Percentiles rank a stretch among this genome's conserved stretches.
phyloP scores from a whole-genome alignment of 2,797 vertebrate species.

The Spatula clypeata region DNA sequence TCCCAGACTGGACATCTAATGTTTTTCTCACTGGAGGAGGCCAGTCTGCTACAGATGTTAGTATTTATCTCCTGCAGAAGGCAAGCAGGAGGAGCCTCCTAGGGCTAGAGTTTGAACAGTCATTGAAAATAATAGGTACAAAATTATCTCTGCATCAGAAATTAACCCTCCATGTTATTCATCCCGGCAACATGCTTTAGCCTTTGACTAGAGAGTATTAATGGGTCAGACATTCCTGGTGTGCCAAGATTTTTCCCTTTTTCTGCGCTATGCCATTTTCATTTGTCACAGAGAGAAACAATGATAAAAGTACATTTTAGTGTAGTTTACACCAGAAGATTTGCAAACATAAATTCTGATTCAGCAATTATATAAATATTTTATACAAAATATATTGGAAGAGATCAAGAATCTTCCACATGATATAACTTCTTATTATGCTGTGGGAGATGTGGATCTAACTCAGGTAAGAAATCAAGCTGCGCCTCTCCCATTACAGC shows the following conservation, averaged over 20 bases:
- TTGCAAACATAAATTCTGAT: background rate
- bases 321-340: background rate
- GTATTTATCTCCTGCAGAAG: background rate
- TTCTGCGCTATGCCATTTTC: background rate
- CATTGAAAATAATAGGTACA: background rate
- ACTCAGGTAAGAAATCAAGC: background rate
- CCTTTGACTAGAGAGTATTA: background rate
- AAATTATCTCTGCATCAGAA: background rate
- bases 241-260: background rate
- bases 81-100: background rate
- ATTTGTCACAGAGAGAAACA: background rate
- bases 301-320: background rate
- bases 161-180: too few relatives aligned
- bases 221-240: background rate
- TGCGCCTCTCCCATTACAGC: background rate
- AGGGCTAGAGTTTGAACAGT: background rate
- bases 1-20: background rate
- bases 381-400: background rate
- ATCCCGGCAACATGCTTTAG: background rate
- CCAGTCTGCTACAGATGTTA: background rate
- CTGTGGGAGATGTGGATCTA: background rate
- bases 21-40: background rate
- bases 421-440: background rate
- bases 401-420: background rate
- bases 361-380: background rate